Conservation (phyloP, 2,888 invertebrate genomes). For the Cecidostiba fungosa region DNA sequence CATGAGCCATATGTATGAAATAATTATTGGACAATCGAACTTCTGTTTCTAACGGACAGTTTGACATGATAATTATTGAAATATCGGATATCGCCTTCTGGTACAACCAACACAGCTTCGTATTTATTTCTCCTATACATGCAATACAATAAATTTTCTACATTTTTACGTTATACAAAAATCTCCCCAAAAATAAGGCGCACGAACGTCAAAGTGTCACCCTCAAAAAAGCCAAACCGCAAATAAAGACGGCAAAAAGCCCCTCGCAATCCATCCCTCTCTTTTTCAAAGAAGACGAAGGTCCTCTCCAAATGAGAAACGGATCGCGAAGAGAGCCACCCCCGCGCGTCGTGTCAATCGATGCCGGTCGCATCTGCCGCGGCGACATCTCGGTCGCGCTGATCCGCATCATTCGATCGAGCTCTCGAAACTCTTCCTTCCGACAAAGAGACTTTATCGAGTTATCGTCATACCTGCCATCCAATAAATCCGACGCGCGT, state of each 20-base stretch:
- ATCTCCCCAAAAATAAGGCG: background rate
- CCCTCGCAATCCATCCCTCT: background rate
- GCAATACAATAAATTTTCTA: too few species aligned
- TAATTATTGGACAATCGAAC: too few species aligned
- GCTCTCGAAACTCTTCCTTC: constrained; percentile 35
- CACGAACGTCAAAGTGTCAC: background rate
- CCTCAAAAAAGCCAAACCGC: constrained; percentile 8
- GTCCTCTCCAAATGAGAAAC: constrained; percentile 49
- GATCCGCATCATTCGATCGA: constrained; percentile 72
- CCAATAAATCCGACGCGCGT: constrained; percentile 72
- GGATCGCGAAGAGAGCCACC: constrained; percentile 21
- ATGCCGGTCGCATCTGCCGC: constrained; percentile 62
- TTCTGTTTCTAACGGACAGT: too few species aligned
- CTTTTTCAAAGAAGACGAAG: constrained; percentile 1
- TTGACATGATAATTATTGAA: background rate
- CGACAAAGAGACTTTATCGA: constrained; percentile 73
- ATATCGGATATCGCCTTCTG: background rate
- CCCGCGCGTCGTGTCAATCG: constrained; percentile 28
- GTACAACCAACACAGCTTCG: background rate
- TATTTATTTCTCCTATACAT: background rate
- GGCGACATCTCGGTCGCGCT: constrained; percentile 73
- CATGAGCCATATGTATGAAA: background rate
- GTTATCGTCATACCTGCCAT: constrained; percentile 75
- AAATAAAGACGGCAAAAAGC: background rate
- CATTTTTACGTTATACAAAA: too few species aligned